phyloP scores from a whole-genome alignment of 2,888 invertebrate species.

The Augiades crinisus region DNA sequence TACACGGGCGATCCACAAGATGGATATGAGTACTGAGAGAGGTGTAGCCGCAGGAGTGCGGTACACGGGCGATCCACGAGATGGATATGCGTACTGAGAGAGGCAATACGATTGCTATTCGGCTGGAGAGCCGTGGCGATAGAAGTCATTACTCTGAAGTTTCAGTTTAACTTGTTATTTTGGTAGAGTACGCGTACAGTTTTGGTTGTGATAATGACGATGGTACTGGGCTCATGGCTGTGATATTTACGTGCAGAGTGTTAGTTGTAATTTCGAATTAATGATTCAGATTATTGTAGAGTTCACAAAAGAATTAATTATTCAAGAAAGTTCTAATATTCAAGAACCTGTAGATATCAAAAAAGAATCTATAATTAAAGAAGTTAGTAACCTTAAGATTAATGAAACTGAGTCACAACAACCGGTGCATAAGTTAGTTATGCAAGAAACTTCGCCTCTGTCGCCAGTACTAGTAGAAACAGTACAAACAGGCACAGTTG shows the following conservation, averaged over 20 bases:
- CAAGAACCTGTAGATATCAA: neutral
- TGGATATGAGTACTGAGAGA: neutral
- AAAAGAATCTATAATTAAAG: neutral
- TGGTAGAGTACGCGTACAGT: too few species aligned
- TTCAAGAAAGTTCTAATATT: neutral
- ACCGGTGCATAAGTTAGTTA: conserved; percentile 34
- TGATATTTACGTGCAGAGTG: neutral
- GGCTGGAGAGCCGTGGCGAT: conserved; percentile 17
- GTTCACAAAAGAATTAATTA: neutral
- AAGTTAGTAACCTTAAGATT: neutral
- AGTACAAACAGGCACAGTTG: conserved; percentile 44
- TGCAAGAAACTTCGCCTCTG: conserved; percentile 42
- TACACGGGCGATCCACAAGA: neutral
- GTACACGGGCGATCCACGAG: neutral
- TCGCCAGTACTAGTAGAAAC: conserved; percentile 47
- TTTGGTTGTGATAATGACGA: neutral
- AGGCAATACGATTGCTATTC: conserved; percentile 11
- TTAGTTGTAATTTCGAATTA: neutral
- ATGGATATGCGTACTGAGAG: neutral
- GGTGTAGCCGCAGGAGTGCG: neutral
- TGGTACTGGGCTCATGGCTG: neutral
- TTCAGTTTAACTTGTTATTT: neutral
- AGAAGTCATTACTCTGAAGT: conserved; percentile 8
- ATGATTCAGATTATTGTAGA: neutral
- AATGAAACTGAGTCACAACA: neutral